These are phyloP conservation scores for Psephotus haematonotus DNA, from an alignment of 2,113 vertebrate genomes.

Conservation along the genomic window DNA sequence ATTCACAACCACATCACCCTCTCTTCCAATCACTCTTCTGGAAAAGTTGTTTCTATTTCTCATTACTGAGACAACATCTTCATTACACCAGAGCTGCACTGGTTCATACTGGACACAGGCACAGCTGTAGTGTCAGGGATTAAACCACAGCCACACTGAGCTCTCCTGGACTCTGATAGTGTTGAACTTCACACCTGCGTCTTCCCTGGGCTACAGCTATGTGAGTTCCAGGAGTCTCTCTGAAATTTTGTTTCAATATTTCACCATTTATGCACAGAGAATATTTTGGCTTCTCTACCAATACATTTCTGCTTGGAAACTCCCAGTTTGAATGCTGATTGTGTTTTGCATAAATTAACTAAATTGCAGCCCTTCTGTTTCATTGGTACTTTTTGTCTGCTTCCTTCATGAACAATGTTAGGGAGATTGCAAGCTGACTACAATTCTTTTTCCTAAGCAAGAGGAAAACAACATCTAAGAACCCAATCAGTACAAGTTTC, in stretches of 20 bases:
- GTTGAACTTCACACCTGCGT: background rate
- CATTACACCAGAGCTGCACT: background rate
- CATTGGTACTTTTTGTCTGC: constrained; percentile 55
- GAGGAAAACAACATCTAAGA: constrained; percentile 42
- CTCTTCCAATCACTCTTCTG: background rate
- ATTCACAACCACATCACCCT: background rate
- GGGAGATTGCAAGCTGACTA: constrained; percentile 70
- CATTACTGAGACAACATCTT: background rate
- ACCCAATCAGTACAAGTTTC: constrained; percentile 52
- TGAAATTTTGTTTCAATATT: background rate
- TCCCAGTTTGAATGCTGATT: constrained; percentile 56
- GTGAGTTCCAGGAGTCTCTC: background rate
- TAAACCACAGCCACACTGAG: background rate
- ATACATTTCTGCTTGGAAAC: constrained; percentile 35
- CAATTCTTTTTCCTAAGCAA: constrained; percentile 49
- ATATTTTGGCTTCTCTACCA: constrained; percentile 41
- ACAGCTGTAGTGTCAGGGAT: background rate
- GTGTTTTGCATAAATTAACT: constrained; percentile 64
- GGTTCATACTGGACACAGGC: background rate
- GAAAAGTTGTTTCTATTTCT: background rate
- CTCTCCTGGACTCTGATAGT: background rate
- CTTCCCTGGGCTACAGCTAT: background rate
- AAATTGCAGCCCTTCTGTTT: constrained; percentile 62
- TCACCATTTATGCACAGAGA: background rate
- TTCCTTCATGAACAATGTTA: constrained; percentile 52